Evolutionary conservation across 2,888 invertebrate genomes (phyloP), one percentile per base, ranked within the genome.

Genomic region (Microctonus aethiopoides): DNA sequence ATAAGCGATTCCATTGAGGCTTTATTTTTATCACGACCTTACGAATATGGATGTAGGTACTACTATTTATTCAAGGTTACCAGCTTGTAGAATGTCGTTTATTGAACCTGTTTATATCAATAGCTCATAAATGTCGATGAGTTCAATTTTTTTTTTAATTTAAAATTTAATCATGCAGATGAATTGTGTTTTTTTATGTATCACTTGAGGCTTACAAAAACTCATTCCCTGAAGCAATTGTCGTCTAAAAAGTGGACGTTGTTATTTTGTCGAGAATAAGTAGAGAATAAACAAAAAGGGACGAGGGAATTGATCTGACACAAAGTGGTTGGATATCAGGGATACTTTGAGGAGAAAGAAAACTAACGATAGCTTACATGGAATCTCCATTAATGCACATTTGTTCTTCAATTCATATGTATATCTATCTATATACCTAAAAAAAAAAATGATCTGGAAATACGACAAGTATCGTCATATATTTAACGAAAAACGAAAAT

Each of bases 331-430:
- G n/a, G n/a, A n/a, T n/a, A 29, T 29, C 29, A 29, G 29, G 29
- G 7, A 29, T 29, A 29, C 29, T 29, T 29, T 1, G 13, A 54
- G 26, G 6, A 56, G 26, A 29, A 56, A 56, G 56, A 29, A 24
- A 77, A 81, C 79, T 77, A 80, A 75, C 76, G 62, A 71, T 72
- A 70, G 75, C 76, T 75, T 75, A 82, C 82, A 82, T 75, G 81
- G 74, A 80, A 81, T 74, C 79, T 82, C 82, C 82, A 82, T 82
- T 82, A 82, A 79, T 79, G 74, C 74, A 76, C 63, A 51, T 76
- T 70, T 75, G 80, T 80, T 71, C 59, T 71, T 10, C 75, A 54
- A 57, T 9, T 34, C 39, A 39, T 46, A 9, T 46, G 16, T 20
- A 1, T n/a, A n/a, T n/a, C n/a, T n/a, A n/a, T n/a, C n/a, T n/a